phyloP scores from a whole-genome alignment of 2,113 vertebrate genomes.

The Hemiprocne comata region DNA sequence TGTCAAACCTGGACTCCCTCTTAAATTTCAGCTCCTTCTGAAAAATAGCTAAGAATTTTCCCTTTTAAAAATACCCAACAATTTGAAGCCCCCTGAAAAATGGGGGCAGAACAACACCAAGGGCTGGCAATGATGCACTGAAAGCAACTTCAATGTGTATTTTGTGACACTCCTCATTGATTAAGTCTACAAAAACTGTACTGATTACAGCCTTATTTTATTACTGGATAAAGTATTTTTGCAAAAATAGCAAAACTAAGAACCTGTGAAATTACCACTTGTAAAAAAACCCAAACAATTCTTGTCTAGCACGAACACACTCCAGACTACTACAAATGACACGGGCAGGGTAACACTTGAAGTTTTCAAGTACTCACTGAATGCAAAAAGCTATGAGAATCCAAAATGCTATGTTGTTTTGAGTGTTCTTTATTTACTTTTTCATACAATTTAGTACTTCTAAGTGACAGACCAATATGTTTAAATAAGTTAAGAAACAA shows the following conservation, averaged over 20 bases:
- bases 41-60: not conserved
- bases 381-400: not conserved
- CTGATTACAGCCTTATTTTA: conserved; percentile 19
- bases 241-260: not conserved
- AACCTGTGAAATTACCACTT: conserved; percentile 19
- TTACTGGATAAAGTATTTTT: not conserved
- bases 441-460: not conserved
- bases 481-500: not conserved
- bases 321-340: not conserved
- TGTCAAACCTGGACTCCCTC: not conserved
- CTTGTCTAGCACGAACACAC: not conserved
- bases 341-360: not conserved
- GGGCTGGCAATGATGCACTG: not conserved
- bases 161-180: not conserved
- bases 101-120: rapidly evolving
- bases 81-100: not conserved
- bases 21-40: not conserved
- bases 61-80: not conserved
- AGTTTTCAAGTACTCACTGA: not conserved
- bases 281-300: not conserved
- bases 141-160: not conserved
- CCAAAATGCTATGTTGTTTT: not conserved
- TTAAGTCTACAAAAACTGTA: conserved; percentile 8
- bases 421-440: not conserved
- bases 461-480: not conserved